Evolutionary conservation across 2,113 vertebrate species (phyloP), one percentile per base, ranked within the genome.

Genomic region (Orycteropus afer): DNA sequence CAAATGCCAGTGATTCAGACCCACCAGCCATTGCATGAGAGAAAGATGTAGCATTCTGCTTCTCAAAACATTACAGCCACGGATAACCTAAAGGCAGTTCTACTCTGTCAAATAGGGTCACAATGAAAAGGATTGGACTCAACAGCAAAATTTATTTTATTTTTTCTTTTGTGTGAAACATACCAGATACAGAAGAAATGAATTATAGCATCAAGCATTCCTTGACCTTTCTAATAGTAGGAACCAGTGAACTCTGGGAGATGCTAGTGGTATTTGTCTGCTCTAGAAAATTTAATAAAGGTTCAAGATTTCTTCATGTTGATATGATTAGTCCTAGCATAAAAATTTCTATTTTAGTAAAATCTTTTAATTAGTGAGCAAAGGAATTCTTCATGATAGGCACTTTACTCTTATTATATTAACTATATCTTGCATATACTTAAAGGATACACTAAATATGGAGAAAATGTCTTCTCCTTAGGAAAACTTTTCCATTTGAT

Each of bases 271-370:
- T 86, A 91, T 89, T 93, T 91, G 55, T 18, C 23, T 83, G n/a
- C 29, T 47, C 25, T 73, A 47, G 14, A 93, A 95, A 95, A 81
- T 81, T 57, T 89, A 93, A 91, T 86, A 80, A 67, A 86, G 29
- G 9, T 45, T 96, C 45, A 63, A 88, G 59, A 34, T 78, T 93
- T 45, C 57, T 89, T 65, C 67, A 71, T 51, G 34, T n/a, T 91
- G 74, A 82, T 78, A 6, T 86, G 91, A 97, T 91, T 29, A 89
- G 27, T 82, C 67, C 91, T 78, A 47, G 51, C 74, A 86, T 59
- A 47, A 7, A 11, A 8, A 67, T 73, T 82, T 40, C 45, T 91
- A 27, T 85, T 93, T 91, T 91, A 37, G 18, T 71, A 90, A 90
- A 84, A 65, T 80, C 23, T 79, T 32, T 29, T 67, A 61, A 55